A percentile compares a stretch with the other conserved stretches of the same genome.
phyloP scores from a whole-genome alignment of 2,888 invertebrate species.

The Gortyna flavago region DNA sequence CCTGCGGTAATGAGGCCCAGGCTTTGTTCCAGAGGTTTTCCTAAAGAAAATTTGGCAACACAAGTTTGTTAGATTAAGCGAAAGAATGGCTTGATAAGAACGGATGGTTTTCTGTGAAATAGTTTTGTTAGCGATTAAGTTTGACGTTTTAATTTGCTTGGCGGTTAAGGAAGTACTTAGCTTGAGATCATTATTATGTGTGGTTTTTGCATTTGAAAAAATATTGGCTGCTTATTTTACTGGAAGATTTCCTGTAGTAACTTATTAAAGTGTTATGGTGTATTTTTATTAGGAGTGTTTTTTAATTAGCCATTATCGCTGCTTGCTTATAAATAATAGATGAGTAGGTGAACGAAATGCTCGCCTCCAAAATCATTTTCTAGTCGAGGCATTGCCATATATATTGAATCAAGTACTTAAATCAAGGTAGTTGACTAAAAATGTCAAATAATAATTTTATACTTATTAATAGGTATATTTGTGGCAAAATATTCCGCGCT shows the following conservation, averaged over 20 bases:
- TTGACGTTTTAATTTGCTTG: slow-evolving; percentile 62
- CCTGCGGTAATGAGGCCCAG: slow-evolving; percentile 91
- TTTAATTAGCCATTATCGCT: too few species aligned
- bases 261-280: too few species aligned
- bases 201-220: not conserved
- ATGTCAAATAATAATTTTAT: not conserved
- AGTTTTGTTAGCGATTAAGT: slow-evolving; percentile 66
- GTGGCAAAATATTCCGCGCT: slow-evolving; percentile 1
- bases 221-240: not conserved
- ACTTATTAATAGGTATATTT: not conserved
- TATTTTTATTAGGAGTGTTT: too few species aligned
- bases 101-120: slow-evolving; percentile 62
- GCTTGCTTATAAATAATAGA: not conserved
- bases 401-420: not conserved
- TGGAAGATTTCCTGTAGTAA: not conserved
- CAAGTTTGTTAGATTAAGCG: slow-evolving; percentile 77
- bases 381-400: too few species aligned
- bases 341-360: not conserved
- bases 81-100: slow-evolving; percentile 82
- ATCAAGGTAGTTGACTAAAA: slow-evolving; percentile 1
- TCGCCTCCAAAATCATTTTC: not conserved
- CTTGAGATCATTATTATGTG: slow-evolving; percentile 2
- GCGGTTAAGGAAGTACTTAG: slow-evolving; percentile 10
- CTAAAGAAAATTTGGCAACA: slow-evolving; percentile 85
- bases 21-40: slow-evolving; percentile 78